Evolutionary conservation across 2,113 vertebrate species (phyloP).

Genomic region (Rissa tridactyla): DNA sequence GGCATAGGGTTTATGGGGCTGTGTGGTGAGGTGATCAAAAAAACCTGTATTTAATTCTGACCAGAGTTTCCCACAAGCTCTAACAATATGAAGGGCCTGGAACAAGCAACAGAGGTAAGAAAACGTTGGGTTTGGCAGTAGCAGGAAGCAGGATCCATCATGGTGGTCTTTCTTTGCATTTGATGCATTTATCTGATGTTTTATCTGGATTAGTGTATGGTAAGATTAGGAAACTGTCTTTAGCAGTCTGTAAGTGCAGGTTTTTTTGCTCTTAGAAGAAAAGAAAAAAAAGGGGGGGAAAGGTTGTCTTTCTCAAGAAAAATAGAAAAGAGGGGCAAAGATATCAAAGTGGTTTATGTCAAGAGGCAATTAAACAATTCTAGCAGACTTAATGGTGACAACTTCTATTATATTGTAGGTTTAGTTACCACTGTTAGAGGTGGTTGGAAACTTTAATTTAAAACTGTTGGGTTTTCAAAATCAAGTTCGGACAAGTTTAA

Average conservation of each 20-base stretch:
- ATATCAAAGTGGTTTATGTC: not conserved
- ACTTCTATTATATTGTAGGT: not conserved
- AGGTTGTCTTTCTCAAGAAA: not conserved
- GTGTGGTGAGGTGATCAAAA: not conserved
- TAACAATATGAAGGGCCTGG: not conserved
- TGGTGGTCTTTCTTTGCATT: not conserved
- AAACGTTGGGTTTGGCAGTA: not conserved
- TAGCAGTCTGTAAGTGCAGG: not conserved
- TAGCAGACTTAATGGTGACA: not conserved
- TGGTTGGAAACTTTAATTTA: not conserved
- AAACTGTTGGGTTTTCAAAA: not conserved
- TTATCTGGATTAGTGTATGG: not conserved
- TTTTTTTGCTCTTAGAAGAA: not conserved
- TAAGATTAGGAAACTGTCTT: not conserved
- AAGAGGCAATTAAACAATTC: not conserved
- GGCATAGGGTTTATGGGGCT: not conserved
- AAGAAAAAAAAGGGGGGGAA: fast-evolving
- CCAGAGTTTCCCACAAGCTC: not conserved
- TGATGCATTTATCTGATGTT: not conserved
- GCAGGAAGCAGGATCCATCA: not conserved
- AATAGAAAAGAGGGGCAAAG: not conserved
- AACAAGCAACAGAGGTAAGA: not conserved
- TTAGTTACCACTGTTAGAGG: not conserved
- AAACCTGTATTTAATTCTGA: not conserved
- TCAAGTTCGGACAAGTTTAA: not conserved